Evolutionary conservation across 2,113 vertebrate species (phyloP), one percentile per base, ranked within the genome.

Genomic region (Picathartes gymnocephalus): DNA sequence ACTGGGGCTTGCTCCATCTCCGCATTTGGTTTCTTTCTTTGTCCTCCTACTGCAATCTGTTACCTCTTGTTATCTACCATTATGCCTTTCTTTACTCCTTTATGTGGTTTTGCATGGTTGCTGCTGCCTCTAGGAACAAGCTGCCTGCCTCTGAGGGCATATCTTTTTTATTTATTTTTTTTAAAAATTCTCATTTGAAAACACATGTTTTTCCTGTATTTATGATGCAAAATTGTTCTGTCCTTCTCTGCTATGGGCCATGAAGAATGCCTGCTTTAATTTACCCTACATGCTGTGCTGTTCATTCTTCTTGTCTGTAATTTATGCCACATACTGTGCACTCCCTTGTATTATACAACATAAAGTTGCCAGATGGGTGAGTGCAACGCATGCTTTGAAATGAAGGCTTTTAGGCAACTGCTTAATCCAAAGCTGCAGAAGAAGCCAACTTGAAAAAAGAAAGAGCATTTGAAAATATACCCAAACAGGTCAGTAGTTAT

Each of bases 311-410:
- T 95, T 93, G 91, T 94, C 95, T 96, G 94, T 96, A 95, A 95
- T 97, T 96, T 95, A 94, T 94, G 94, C 95, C 93, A 96, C 93
- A 94, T 95, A 96, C 96, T 95, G 93, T 90, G 95, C 33, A 10
- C 90, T 96, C 93, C 68, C 96, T 95, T 90, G 93, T 94, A 92
- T 92, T 94, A 96, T 92, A 93, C 85, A 95, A 94, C 93, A 96
- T 95, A 83, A 95, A 97, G 96, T 94, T 96, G 81, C 95, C 95
- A 96, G 94, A 96, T 95, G 94, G 95, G 87, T 94, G 93, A 93
- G 87, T 88, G 94, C 85, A 83, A 90, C 0, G 64, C 79, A 47
- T 81, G 82, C 85, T 96, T 95, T 90, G 88, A 91, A 96, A 95
- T 83, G 78, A 95, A 92, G 88, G 54, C 81, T 95, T 91, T 89